Conservation (phyloP, 2,888 invertebrate species). For the Camponotus fellah region DNA sequence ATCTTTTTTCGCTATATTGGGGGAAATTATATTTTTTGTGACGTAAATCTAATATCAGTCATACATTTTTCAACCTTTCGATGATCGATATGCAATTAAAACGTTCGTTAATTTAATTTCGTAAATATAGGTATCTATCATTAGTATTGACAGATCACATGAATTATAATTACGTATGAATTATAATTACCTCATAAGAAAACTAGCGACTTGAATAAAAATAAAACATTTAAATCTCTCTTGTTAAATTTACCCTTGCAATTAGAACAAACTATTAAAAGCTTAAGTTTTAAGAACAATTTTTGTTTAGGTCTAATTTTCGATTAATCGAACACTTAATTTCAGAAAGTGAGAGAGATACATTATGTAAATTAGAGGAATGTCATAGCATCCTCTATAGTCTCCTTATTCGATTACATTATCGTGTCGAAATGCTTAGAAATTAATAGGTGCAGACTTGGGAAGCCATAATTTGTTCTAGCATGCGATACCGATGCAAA, state of each 20-base stretch:
- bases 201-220: conserved; percentile 8
- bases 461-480: conserved; percentile 4
- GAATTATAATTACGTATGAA: neutral
- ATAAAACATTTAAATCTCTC: neutral
- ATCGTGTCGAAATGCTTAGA: neutral
- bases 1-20: neutral
- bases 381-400: neutral
- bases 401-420: neutral
- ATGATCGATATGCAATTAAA: conserved; percentile 68
- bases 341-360: neutral
- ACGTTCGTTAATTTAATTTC: conserved; percentile 58
- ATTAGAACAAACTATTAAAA: conserved; percentile 12
- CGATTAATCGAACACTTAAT: neutral
- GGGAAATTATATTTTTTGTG: neutral
- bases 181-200: neutral
- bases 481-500: neutral
- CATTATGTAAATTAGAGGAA: neutral
- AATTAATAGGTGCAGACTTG: neutral
- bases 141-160: conserved; percentile 55
- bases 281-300: neutral
- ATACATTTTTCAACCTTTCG: conserved; percentile 29
- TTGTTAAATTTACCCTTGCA: neutral
- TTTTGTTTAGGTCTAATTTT: neutral
- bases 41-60: neutral
- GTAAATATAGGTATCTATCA: conserved; percentile 35